Base-by-base conservation (phyloP, 1,140 invertebrate genomes). In the Drosophila littoralis region DNA sequence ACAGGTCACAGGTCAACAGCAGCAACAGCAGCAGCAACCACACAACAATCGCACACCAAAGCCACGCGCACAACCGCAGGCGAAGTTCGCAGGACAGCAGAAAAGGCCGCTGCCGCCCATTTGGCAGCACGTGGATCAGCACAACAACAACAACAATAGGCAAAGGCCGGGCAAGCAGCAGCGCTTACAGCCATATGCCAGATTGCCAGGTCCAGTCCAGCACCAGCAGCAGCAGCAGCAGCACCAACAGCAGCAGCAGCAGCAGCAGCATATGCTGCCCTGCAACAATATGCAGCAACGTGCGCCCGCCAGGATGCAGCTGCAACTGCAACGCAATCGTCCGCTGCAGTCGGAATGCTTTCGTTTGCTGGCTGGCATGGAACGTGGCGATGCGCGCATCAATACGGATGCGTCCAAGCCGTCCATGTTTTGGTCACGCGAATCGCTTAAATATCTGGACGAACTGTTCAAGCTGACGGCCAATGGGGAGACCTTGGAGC, bases 401-500 rank as follows among this genome's bases (percentile, higher is more conserved):
- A 73, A 79, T 50, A 71, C 58, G 13, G 83, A 86, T 40, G 75
- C 69, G 28, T 67, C 69, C 9, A 72, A 77, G 7, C 83, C 83
- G 2, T 91, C 90, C 7, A 60, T 89, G 42, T 92, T 91, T 52
- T 92, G 91, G 91, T 92, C 91, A 0, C 84, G 90, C 10, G 91
- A 92, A 63, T 77, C 90, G 7, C 54, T 91, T 9, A 75, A 80
- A 52, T 91, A 91, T 67, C 66, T 92, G 8, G 79, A 91, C 22
- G 72, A 90, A 32, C 72, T 90, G 10, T 66, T 91, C 9, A 75
- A 73, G 28, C 51, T 77, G 13, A 75, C 75, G 3, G 36, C 64
- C 28, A 75, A 75, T 35, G 1, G 63, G 15, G 77, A 78, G 1
- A 78, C 77, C 2, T 7, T 78, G 17, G 73, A 78, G 36, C 85